Evolutionary conservation across 2,113 vertebrate genomes (phyloP), one percentile per base, ranked within the genome.

Genomic region (Promerops cafer): DNA sequence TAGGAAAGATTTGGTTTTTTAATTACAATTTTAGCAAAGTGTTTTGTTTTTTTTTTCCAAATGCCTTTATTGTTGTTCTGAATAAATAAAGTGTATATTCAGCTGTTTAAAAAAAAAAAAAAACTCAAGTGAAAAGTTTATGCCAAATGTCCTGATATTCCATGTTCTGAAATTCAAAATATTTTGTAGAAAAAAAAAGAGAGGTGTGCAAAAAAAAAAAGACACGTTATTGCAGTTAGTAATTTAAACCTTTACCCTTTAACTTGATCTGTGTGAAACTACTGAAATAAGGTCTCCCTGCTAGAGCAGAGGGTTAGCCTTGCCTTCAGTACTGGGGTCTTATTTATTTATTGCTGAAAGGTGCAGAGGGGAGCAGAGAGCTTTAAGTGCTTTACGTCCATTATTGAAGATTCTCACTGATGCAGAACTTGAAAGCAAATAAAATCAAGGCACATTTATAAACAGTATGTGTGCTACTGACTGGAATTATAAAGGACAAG

Each of bases 31-130:
- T 98, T 96, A 97, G 33, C 63, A 91, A 87, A 96, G 87, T 93
- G 2, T 78, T 87, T 96, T 96, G 31, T 96, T 96, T 97, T 96
- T 96, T 39, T 96, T 96, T 97, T 93, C 66, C 61, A 87, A 96
- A 94, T 80, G 35, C 52, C 66, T 95, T 97, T 89, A 88, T 81
- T 79, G 86, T 93, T 91, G 33, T 85, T 83, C 79, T 95, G 84
- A 92, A 93, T 54, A 95, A 89, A 95, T 90, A 83, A 96, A 88
- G 89, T 71, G 82, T 77, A 70, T 72, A 84, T 94, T 77, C 56
- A 85, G 16, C 27, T 68, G 7, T 63, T 95, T 35, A 9, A 76
- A 92, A 91, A 81, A 78, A 9, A 76, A 92, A 91, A 81, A 78
- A 19, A 18, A 0, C 3, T 76, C 2, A 76, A 40, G 64, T 39